These are phyloP conservation scores for Calidris pugnax DNA, from an alignment of 2,113 vertebrate species.

Conservation along the genomic window DNA sequence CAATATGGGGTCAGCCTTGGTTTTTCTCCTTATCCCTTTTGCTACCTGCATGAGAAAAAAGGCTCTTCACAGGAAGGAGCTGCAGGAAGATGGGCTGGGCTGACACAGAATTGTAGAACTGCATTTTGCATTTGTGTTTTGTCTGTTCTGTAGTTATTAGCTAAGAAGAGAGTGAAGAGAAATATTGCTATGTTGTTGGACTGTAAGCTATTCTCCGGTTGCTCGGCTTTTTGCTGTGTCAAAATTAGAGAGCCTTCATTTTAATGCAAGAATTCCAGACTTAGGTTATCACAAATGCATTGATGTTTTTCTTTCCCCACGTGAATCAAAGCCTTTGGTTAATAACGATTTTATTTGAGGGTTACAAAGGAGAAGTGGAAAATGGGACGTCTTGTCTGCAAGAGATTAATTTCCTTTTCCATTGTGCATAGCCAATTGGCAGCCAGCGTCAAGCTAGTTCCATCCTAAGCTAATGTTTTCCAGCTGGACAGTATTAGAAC, in stretches of 20 bases:
- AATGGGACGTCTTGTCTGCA: constrained; percentile 32
- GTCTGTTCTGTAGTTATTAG: neutral
- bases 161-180: neutral
- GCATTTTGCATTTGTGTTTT: neutral
- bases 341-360: constrained; percentile 5
- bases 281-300: neutral
- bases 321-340: constrained; percentile 30
- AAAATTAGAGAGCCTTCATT: neutral
- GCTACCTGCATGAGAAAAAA: neutral
- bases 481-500: constrained; percentile 54
- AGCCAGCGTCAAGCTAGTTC: neutral
- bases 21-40: neutral
- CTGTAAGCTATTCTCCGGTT: neutral
- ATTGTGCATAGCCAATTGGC: constrained; percentile 34
- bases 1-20: neutral
- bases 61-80: neutral
- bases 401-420: constrained; percentile 41
- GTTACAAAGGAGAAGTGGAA: constrained; percentile 47
- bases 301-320: neutral
- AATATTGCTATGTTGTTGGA: neutral
- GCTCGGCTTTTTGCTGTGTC: neutral
- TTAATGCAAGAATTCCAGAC: neutral
- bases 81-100: neutral
- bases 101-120: fast-evolving
- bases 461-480: constrained; percentile 45